These are phyloP conservation scores for Psophia crepitans DNA, from an alignment of 2,113 vertebrate species.

Conservation along the genomic window DNA sequence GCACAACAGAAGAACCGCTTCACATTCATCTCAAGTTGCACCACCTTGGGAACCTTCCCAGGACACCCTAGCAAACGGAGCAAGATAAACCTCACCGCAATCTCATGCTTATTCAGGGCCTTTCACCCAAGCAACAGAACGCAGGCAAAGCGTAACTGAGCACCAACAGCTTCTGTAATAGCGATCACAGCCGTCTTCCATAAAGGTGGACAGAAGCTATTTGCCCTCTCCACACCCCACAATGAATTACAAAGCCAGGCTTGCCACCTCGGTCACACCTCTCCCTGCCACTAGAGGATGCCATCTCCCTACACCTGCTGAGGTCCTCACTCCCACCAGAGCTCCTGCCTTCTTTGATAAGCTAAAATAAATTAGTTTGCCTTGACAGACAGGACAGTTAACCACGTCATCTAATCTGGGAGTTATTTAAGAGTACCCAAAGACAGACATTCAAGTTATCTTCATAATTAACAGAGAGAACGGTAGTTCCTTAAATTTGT, in stretches of 20 bases:
- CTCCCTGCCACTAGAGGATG: neutral
- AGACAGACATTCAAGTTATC: neutral
- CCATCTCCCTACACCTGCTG: neutral
- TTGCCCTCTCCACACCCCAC: neutral
- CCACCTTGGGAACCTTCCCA: neutral
- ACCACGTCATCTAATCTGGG: neutral
- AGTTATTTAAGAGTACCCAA: neutral
- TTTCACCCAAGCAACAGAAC: neutral
- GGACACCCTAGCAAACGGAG: neutral
- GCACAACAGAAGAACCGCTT: neutral
- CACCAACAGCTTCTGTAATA: neutral
- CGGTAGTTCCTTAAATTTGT: neutral
- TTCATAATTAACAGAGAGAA: neutral
- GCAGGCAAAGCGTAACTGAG: neutral
- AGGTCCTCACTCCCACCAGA: neutral
- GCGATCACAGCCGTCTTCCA: accelerated
- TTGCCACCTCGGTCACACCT: neutral
- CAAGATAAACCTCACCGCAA: neutral
- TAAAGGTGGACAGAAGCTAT: neutral
- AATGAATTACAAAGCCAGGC: neutral
- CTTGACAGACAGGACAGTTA: neutral
- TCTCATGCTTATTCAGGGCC: neutral
- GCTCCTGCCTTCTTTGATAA: neutral
- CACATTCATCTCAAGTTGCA: neutral
- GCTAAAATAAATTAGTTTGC: neutral